Percentiles rank a stretch among this genome's conserved stretches.
phyloP scores from a whole-genome alignment of 2,113 vertebrate genomes.

The Pimephales promelas region DNA sequence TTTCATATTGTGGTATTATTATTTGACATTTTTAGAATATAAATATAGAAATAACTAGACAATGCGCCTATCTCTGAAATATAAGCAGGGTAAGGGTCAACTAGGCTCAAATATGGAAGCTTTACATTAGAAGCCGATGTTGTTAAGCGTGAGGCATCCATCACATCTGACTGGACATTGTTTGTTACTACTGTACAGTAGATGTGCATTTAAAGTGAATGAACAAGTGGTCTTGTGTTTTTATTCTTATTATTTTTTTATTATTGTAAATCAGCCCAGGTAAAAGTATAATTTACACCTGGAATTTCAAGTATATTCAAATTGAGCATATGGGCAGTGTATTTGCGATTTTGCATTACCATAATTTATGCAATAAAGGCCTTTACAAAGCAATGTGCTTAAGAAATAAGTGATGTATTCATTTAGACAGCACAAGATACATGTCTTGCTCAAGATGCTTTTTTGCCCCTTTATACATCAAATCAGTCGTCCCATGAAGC shows the following conservation, averaged over 20 bases:
- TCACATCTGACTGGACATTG: no score
- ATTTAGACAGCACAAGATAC: neutral
- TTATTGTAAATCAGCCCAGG: neutral
- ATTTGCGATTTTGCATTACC: slow-evolving; percentile 3
- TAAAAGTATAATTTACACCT: neutral
- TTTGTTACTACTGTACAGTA: no score
- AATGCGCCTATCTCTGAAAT: no score
- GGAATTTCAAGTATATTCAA: neutral
- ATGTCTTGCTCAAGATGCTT: slow-evolving; percentile 4
- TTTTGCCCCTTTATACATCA: slow-evolving; percentile 7
- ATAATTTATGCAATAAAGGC: neutral
- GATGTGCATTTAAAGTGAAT: no score
- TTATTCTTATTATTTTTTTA: no score
- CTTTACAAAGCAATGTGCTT: neutral
- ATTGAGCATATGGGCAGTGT: neutral
- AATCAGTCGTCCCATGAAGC: slow-evolving; percentile 5
- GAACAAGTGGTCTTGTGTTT: neutral
- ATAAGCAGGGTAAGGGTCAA: no score
- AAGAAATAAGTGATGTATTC: neutral
- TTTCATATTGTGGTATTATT: no score
- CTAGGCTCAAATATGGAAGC: no score
- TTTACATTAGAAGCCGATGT: no score
- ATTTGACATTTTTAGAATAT: no score
- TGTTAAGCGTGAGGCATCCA: no score
- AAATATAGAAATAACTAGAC: no score